Evolutionary conservation across 2,888 invertebrate genomes (phyloP).

Genomic region (Andrena flavipes): DNA sequence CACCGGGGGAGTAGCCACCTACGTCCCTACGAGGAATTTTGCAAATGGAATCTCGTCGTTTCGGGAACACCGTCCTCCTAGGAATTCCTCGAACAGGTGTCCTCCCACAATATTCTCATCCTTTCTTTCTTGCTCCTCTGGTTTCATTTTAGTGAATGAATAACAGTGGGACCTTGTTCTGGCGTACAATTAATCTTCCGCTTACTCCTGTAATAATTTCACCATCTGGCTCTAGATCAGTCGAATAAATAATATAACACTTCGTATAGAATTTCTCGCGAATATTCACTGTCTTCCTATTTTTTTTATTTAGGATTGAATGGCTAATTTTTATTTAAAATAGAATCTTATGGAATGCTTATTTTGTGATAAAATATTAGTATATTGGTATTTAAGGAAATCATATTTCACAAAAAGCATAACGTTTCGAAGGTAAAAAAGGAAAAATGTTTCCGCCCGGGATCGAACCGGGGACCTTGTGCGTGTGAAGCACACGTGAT

Average conservation of each 20-base stretch:
- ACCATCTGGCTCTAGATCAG: no score
- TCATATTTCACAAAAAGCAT: background rate
- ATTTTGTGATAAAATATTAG: no score
- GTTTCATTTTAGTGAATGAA: background rate
- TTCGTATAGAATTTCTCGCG: no score
- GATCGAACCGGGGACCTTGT: conserved; percentile 94
- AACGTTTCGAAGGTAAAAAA: conserved; percentile 33
- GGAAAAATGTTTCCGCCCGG: conserved; percentile 91
- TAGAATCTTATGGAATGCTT: no score
- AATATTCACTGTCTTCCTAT: no score
- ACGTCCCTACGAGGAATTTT: conserved; percentile 44
- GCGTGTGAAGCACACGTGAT: conserved; percentile 93
- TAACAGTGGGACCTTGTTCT: background rate
- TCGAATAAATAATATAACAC: no score
- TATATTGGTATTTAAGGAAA: background rate
- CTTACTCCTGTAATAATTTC: no score
- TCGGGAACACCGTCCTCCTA: conserved; percentile 22
- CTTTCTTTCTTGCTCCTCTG: background rate
- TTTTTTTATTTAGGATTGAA: no score
- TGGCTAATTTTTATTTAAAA: no score
- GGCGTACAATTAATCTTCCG: no score
- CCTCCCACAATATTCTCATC: background rate
- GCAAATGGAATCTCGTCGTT: conserved; percentile 50
- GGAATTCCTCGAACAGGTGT: conserved; percentile 33
- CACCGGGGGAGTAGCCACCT: conserved; percentile 33